Evolutionary conservation across 1,140 invertebrate genomes (phyloP).

Genomic region (Trichonephila inaurata): DNA sequence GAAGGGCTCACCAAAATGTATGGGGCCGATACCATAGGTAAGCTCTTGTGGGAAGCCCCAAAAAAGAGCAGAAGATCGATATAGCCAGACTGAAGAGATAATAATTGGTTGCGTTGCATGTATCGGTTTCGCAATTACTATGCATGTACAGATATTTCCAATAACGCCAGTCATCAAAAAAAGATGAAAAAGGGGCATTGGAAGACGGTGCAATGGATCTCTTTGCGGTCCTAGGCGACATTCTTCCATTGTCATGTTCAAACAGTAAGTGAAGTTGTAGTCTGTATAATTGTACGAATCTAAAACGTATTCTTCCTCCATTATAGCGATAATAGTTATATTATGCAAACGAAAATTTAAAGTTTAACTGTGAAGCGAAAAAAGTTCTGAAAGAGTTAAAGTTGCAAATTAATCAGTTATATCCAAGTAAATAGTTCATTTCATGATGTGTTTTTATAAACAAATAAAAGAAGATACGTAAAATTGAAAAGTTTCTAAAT

Average conservation of each 20-base stretch:
- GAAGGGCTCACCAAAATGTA: constrained; percentile 93
- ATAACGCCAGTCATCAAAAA: constrained; percentile 83
- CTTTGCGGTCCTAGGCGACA: constrained; percentile 50
- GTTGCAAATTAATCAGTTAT: too few relatives aligned
- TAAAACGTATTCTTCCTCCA: background rate
- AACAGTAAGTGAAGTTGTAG: constrained; percentile 48
- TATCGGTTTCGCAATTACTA: constrained; percentile 84
- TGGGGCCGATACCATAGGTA: constrained; percentile 90
- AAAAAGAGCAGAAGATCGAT: constrained; percentile 91
- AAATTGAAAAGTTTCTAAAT: too few relatives aligned
- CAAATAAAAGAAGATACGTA: too few relatives aligned
- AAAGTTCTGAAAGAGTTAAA: too few relatives aligned
- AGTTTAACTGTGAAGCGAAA: too few relatives aligned
- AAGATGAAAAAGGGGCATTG: constrained; percentile 82
- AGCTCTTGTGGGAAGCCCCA: constrained; percentile 90
- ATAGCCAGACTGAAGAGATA: constrained; percentile 96
- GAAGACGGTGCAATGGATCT: constrained; percentile 79
- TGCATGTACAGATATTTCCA: constrained; percentile 84
- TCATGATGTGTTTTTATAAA: too few relatives aligned
- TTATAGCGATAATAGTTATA: background rate
- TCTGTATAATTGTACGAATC: background rate
- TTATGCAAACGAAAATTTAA: too few relatives aligned
- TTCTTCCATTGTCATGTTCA: constrained; percentile 46
- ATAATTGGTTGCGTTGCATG: constrained; percentile 89
- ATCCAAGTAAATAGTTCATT: too few relatives aligned